These are phyloP conservation scores for Cottus gobio DNA, from an alignment of 2,113 vertebrate genomes.

Conservation along the genomic window DNA sequence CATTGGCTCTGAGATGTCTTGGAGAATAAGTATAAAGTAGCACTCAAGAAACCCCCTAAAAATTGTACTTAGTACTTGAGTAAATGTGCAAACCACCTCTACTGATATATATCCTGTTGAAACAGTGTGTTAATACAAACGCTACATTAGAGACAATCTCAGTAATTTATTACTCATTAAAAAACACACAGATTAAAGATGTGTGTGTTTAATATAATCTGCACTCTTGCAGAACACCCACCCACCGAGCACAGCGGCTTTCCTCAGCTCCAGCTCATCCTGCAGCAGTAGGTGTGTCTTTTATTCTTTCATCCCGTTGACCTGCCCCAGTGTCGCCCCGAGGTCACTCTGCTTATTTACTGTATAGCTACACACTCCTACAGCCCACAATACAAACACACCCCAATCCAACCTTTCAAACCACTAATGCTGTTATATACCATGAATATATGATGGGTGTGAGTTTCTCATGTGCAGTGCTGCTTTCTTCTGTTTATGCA, in stretches of 20 bases:
- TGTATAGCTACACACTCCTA: not conserved
- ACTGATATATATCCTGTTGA: not conserved
- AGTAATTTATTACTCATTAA: not conserved
- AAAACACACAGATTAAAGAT: slow-evolving; percentile 16
- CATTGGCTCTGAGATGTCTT: not conserved
- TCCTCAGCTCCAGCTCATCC: slow-evolving; percentile 17
- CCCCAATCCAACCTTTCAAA: slow-evolving; percentile 24
- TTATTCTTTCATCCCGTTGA: slow-evolving; percentile 34
- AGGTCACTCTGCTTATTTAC: slow-evolving; percentile 36
- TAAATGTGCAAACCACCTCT: not conserved
- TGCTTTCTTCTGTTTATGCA: not conserved
- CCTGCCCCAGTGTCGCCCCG: slow-evolving; percentile 23
- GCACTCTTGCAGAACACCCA: not conserved
- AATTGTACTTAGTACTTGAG: not conserved
- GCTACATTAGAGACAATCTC: slow-evolving; percentile 4
- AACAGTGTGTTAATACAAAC: too few relatives aligned
- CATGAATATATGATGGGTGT: too few relatives aligned
- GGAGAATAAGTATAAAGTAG: not conserved
- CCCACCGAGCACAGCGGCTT: not conserved
- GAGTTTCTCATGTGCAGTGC: slow-evolving; percentile 8
- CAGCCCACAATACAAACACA: not conserved
- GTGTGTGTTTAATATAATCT: slow-evolving; percentile 20
- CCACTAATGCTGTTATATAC: slow-evolving; percentile 18
- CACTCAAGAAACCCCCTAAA: not conserved
- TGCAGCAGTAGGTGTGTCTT: slow-evolving; percentile 23